Conservation (phyloP, 2,113 vertebrate genomes). For the Rallus limicola region DNA sequence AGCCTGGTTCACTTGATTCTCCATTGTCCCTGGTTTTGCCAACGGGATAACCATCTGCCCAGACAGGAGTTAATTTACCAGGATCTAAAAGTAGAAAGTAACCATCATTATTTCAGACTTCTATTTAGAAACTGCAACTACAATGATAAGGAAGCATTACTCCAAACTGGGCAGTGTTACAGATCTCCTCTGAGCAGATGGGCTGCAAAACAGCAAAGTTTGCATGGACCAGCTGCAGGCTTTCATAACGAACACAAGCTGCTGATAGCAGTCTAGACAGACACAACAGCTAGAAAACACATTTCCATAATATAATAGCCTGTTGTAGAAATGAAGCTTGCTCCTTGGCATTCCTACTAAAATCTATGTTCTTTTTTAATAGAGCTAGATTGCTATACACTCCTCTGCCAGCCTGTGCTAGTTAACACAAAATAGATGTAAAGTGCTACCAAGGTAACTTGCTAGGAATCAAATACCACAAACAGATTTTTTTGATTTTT, state of each 20-base stretch:
- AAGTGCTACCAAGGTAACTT: neutral
- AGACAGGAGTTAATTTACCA: constrained; percentile 69
- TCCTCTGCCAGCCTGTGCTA: neutral
- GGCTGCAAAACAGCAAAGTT: constrained; percentile 73
- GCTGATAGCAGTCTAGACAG: constrained; percentile 50
- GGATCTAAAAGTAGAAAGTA: constrained; percentile 72
- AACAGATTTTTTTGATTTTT: neutral
- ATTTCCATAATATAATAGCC: constrained; percentile 40
- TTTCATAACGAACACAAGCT: constrained; percentile 56
- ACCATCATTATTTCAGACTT: constrained; percentile 73
- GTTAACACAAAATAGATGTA: neutral
- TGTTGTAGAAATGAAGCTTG: neutral
- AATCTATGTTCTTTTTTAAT: constrained; percentile 23
- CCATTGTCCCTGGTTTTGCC: constrained; percentile 58
- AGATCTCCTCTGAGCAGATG: constrained; percentile 75
- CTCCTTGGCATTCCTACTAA: neutral
- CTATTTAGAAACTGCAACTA: constrained; percentile 69
- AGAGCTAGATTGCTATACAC: neutral
- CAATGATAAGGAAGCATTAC: constrained; percentile 52
- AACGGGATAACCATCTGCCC: constrained; percentile 66
- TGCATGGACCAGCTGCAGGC: constrained; percentile 70
- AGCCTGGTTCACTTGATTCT: constrained; percentile 44
- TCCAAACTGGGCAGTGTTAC: constrained; percentile 67
- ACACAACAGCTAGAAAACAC: constrained; percentile 42
- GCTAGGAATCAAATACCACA: neutral